Evolutionary conservation across 1,140 invertebrate species (phyloP).

Genomic region (Xylocopa sonorina): DNA sequence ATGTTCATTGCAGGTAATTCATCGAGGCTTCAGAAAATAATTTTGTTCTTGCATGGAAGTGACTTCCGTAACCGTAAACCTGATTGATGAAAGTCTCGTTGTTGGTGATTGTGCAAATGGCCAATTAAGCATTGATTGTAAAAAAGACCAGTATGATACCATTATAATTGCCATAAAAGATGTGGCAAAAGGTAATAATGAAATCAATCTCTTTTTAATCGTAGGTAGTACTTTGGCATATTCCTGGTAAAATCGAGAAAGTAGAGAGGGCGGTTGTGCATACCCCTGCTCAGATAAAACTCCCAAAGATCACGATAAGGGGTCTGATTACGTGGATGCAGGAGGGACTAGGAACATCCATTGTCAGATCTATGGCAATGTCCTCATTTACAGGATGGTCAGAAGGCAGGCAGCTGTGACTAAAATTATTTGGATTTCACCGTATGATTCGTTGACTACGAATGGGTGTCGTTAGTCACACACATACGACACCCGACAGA

Average conservation of each 20-base stretch:
- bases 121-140: slow-evolving; percentile 75
- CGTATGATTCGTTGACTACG: slow-evolving; percentile 83
- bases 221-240: slow-evolving; percentile 88
- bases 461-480: slow-evolving; percentile 81
- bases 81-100: slow-evolving; percentile 86
- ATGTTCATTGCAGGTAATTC: slow-evolving; percentile 72
- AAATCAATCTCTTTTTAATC: neutral
- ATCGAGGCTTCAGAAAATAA: slow-evolving; percentile 82
- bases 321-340: slow-evolving; percentile 87
- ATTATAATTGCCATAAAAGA: too few relatives aligned
- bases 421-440: slow-evolving; percentile 86
- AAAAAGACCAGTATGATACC: too few relatives aligned
- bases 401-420: slow-evolving; percentile 85
- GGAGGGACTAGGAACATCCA: slow-evolving; percentile 81
- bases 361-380: slow-evolving; percentile 84
- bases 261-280: slow-evolving; percentile 84
- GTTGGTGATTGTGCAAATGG: slow-evolving; percentile 88
- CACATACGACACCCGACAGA: slow-evolving; percentile 65
- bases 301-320: slow-evolving; percentile 84
- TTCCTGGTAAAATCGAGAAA: slow-evolving; percentile 86
- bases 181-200: too few relatives aligned
- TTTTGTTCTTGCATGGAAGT: slow-evolving; percentile 89
- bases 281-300: slow-evolving; percentile 85
- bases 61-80: slow-evolving; percentile 85
- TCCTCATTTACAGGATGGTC: slow-evolving; percentile 85